Evolutionary conservation across 2,797 vertebrate species (phyloP).

Genomic region (Borostomias antarcticus): DNA sequence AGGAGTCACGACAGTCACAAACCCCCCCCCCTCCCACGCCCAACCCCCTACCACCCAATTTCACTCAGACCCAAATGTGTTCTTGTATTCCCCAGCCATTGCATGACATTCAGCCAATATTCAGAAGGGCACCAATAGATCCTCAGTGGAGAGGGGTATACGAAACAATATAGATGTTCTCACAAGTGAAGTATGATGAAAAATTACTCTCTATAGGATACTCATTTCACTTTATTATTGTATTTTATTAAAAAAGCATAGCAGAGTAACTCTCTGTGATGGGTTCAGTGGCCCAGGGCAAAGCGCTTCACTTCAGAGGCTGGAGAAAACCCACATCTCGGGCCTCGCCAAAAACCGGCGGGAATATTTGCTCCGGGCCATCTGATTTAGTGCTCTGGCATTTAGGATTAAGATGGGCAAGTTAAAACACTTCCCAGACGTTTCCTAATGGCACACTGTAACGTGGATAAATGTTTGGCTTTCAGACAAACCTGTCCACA

Average conservation of each 20-base stretch:
- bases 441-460: conserved; percentile 58
- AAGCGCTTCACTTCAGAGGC: conserved; percentile 47
- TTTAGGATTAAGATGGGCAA: conserved; percentile 65
- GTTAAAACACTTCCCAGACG: conserved; percentile 69
- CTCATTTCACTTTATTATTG: conserved; percentile 50
- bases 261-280: conserved; percentile 45
- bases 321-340: conserved; percentile 42
- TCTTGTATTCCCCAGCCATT: background rate
- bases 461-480: conserved; percentile 41
- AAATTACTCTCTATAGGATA: conserved; percentile 42
- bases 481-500: conserved; percentile 41
- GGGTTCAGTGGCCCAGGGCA: conserved; percentile 56
- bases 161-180: background rate
- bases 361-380: conserved; percentile 58
- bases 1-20: conserved; percentile 32
- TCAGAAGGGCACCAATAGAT: too few species aligned
- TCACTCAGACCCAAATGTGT: background rate
- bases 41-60: too few species aligned
- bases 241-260: conserved; percentile 30
- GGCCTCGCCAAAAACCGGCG: conserved; percentile 48
- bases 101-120: too few species aligned
- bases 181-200: conserved; percentile 5
- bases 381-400: conserved; percentile 64
- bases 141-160: too few species aligned
- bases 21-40: conserved; percentile 16